Evolutionary conservation across 2,888 invertebrate species (phyloP).

Genomic region (Drosophila lacicola): DNA sequence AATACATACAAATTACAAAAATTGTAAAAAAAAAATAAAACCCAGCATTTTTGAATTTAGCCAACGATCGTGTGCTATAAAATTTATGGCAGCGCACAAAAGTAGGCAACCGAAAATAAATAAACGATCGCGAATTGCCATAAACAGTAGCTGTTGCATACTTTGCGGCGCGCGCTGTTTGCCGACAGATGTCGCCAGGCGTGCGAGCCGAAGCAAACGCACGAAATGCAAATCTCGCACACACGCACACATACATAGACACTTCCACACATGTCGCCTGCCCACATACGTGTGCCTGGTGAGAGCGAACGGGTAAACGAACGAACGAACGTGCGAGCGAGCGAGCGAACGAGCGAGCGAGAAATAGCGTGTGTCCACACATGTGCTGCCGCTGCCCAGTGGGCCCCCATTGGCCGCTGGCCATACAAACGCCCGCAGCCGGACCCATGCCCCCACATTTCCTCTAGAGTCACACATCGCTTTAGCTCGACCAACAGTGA

Average conservation of each 20-base stretch:
- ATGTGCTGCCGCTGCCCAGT: constrained; percentile 35
- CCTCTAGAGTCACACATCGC: constrained; percentile 1
- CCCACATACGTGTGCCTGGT: constrained; percentile 7
- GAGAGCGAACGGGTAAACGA: neutral
- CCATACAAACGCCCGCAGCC: constrained; percentile 17
- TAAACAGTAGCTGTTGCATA: constrained; percentile 40
- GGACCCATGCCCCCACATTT: constrained; percentile 16
- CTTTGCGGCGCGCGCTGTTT: constrained; percentile 24
- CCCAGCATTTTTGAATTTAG: constrained; percentile 26
- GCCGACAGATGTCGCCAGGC: constrained; percentile 42
- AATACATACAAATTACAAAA: constrained; percentile 69
- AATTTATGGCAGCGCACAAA: constrained; percentile 58
- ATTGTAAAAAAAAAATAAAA: constrained; percentile 36
- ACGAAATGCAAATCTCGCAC: constrained; percentile 19
- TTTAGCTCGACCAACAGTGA: constrained; percentile 55
- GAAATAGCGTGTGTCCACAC: constrained; percentile 15
- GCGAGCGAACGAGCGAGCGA: constrained; percentile 7
- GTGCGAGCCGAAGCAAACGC: neutral
- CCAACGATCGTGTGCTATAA: constrained; percentile 52
- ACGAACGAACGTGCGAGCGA: constrained; percentile 4
- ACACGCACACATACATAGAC: constrained; percentile 1
- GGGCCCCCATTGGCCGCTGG: constrained; percentile 57
- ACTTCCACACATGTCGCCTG: constrained; percentile 4
- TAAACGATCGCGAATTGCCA: constrained; percentile 1
- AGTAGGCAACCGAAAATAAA: constrained; percentile 35